phyloP scores from a whole-genome alignment of 2,113 vertebrate species.

The Cavia porcellus region DNA sequence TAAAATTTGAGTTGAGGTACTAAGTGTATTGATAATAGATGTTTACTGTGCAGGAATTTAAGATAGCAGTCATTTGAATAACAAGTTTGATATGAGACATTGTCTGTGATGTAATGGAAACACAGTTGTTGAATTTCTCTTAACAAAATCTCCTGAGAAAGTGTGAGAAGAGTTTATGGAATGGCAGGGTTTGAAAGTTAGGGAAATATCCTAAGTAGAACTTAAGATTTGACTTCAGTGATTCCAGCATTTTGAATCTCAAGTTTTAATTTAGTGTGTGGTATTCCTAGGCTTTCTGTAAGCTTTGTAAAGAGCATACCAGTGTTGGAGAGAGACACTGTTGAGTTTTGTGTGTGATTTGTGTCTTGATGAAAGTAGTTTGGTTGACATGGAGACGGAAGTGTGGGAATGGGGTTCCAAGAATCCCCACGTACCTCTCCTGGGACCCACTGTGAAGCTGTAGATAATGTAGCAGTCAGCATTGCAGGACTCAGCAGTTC shows the following conservation, averaged over 20 bases:
- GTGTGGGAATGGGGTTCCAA: background rate
- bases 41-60: background rate
- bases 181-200: background rate
- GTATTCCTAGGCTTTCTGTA: background rate
- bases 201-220: background rate
- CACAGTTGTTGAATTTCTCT: background rate
- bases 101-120: background rate
- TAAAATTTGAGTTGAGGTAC: background rate
- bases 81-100: background rate
- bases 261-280: background rate
- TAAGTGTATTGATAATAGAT: background rate
- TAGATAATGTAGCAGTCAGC: rapidly evolving
- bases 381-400: background rate
- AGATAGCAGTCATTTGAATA: background rate
- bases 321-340: background rate
- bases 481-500: background rate
- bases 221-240: background rate
- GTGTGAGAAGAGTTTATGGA: background rate
- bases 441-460: background rate
- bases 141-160: background rate
- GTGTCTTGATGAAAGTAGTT: background rate
- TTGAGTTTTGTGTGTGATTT: background rate
- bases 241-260: background rate
- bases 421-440: background rate
- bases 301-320: background rate